phyloP scores from a whole-genome alignment of 2,797 vertebrate species.

The Lycodopsis pacificus region DNA sequence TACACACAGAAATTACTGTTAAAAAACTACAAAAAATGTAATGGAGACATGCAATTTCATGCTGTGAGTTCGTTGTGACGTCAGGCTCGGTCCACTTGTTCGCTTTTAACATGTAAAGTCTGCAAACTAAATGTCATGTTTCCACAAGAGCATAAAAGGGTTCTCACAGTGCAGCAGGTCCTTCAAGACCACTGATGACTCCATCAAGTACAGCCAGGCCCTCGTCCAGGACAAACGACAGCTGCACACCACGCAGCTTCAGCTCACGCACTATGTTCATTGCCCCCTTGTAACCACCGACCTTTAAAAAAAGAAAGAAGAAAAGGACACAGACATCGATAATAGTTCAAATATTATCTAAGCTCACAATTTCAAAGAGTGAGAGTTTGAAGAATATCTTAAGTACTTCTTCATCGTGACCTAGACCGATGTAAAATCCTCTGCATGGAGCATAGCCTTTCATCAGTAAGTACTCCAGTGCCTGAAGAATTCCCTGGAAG shows the following conservation, averaged over 20 bases:
- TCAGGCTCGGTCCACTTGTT: not conserved
- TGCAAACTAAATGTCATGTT: not conserved
- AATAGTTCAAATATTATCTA: not conserved
- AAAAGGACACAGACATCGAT: not conserved
- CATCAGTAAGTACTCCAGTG: slow-evolving; percentile 90
- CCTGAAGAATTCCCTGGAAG: slow-evolving; percentile 91
- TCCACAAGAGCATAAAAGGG: not conserved
- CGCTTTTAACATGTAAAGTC: not conserved
- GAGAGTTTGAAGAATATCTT: not conserved
- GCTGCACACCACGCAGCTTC: slow-evolving; percentile 84
- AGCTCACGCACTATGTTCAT: slow-evolving; percentile 87
- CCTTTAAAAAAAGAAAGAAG: slow-evolving; percentile 71
- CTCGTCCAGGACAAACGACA: slow-evolving; percentile 92
- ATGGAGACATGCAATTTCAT: not conserved
- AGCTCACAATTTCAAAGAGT: not conserved
- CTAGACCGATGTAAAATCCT: slow-evolving; percentile 92
- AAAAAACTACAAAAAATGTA: not conserved
- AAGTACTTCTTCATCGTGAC: slow-evolving; percentile 89
- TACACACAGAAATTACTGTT: not conserved
- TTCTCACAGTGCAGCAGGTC: slow-evolving; percentile 91
- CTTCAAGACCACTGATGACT: slow-evolving; percentile 83
- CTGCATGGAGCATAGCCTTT: slow-evolving; percentile 88
- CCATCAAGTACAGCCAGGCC: slow-evolving; percentile 87
- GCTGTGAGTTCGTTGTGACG: not conserved
- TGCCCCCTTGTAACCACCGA: slow-evolving; percentile 86